Evolutionary conservation across 2,113 vertebrate species (phyloP).

Genomic region (Crypturellus undulatus): DNA sequence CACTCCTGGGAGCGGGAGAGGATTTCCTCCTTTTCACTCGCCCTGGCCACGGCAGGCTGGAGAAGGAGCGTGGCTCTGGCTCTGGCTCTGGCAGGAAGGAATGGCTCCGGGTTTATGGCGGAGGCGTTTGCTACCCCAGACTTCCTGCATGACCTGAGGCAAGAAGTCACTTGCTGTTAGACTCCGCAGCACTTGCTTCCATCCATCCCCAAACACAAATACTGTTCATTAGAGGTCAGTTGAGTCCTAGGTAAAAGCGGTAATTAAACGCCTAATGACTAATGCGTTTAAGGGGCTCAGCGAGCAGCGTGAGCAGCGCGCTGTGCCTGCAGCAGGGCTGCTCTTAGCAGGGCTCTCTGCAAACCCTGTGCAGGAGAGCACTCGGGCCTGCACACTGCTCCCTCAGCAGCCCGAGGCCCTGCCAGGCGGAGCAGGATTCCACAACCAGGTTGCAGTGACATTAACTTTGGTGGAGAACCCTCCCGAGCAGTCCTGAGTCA

Average conservation of each 20-base stretch:
- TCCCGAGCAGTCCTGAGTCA: background rate
- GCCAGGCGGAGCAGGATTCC: background rate
- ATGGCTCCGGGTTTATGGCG: background rate
- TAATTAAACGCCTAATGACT: constrained; percentile 19
- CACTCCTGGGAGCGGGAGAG: constrained; percentile 34
- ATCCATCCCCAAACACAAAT: background rate
- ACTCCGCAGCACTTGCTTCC: background rate
- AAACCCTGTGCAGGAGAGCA: background rate
- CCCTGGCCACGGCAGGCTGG: background rate
- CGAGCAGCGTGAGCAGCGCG: background rate
- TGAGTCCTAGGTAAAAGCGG: constrained; percentile 13
- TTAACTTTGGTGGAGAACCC: background rate
- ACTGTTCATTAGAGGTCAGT: constrained; percentile 16
- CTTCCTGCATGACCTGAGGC: background rate
- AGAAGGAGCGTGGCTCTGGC: background rate
- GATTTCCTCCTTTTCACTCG: constrained; percentile 47
- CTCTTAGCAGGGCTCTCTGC: background rate
- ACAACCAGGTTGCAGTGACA: background rate
- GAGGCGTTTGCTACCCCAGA: background rate
- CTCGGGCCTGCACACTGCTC: background rate
- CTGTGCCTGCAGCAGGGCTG: background rate
- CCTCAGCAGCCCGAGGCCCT: background rate
- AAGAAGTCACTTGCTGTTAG: background rate
- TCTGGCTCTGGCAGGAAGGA: background rate
- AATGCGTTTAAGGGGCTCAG: background rate